Evolutionary conservation across 2,888 invertebrate genomes (phyloP).

Genomic region (Oconnorella tubifera): DNA sequence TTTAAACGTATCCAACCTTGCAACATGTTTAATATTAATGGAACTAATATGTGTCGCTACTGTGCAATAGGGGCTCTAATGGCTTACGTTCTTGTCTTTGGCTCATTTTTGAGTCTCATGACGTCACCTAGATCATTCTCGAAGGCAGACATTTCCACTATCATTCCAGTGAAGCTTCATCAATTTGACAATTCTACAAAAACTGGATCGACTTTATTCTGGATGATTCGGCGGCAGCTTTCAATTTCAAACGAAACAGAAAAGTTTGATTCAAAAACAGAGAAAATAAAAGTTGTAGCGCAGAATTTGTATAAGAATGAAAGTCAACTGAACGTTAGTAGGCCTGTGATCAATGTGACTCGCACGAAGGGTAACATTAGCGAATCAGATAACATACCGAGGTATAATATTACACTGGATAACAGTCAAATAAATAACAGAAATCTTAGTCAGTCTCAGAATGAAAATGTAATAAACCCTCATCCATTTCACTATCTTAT

Average conservation of each 20-base stretch:
- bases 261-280: too few species aligned
- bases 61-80: neutral
- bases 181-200: neutral
- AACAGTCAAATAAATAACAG: too few species aligned
- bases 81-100: slow-evolving; percentile 6
- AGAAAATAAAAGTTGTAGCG: too few species aligned
- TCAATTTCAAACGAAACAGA: too few species aligned
- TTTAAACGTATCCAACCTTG: too few species aligned
- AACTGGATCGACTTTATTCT: neutral
- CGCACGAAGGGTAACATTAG: slow-evolving; percentile 21
- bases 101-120: slow-evolving; percentile 3
- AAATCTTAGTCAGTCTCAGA: too few species aligned
- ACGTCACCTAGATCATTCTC: neutral
- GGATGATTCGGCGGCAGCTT: neutral
- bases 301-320: neutral
- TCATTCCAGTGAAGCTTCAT: too few species aligned
- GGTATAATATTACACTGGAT: slow-evolving; percentile 7
- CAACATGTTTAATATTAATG: too few species aligned
- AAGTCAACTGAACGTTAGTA: slow-evolving; percentile 18
- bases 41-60: slow-evolving; percentile 7
- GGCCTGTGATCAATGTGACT: slow-evolving; percentile 17
- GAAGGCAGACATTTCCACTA: neutral
- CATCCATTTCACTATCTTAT: slow-evolving; percentile 43
- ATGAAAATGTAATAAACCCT: too few species aligned
- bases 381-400: slow-evolving; percentile 14